Percentiles rank a stretch among this genome's conserved stretches.
phyloP scores from a whole-genome alignment of 1,140 invertebrate genomes.

The Panagrolaimus sp. region DNA sequence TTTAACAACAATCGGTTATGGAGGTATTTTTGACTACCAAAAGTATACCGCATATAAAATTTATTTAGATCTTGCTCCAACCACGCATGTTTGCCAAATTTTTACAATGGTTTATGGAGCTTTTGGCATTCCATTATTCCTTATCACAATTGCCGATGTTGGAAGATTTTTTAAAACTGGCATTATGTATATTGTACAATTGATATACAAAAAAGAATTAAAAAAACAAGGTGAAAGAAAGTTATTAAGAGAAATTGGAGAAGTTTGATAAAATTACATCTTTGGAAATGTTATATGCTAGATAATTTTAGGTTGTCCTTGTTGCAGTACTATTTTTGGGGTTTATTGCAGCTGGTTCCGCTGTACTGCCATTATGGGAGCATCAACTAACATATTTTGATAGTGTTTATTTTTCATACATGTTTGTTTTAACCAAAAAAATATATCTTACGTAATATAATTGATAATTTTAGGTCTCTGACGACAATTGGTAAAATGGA shows the following conservation, averaged over 20 bases:
- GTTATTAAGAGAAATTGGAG: conserved; percentile 50
- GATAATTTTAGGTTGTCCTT: conserved; percentile 46
- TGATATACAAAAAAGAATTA: conserved; percentile 46
- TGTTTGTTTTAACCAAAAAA: conserved; percentile 33
- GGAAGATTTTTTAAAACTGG: conserved; percentile 57
- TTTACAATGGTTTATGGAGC: conserved; percentile 56
- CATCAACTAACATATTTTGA: conserved; percentile 53
- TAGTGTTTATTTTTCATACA: conserved; percentile 57
- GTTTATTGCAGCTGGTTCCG: conserved; percentile 53
- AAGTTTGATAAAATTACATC: conserved; percentile 32
- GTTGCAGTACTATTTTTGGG: conserved; percentile 46
- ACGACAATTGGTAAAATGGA: not conserved
- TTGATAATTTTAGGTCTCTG: not conserved
- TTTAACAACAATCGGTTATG: conserved; percentile 45
- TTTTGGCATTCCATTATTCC: conserved; percentile 52
- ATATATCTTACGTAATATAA: not conserved
- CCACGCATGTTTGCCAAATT: conserved; percentile 45
- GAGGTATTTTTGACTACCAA: not conserved
- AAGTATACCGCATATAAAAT: conserved; percentile 32
- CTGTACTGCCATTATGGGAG: conserved; percentile 53
- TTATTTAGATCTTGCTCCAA: conserved; percentile 53
- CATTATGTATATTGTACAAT: conserved; percentile 49
- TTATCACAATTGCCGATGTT: conserved; percentile 55
- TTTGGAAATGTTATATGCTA: conserved; percentile 20
- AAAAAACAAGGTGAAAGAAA: conserved; percentile 53